phyloP scores from a whole-genome alignment of 2,797 vertebrate genomes.

The Octomys mimax region DNA sequence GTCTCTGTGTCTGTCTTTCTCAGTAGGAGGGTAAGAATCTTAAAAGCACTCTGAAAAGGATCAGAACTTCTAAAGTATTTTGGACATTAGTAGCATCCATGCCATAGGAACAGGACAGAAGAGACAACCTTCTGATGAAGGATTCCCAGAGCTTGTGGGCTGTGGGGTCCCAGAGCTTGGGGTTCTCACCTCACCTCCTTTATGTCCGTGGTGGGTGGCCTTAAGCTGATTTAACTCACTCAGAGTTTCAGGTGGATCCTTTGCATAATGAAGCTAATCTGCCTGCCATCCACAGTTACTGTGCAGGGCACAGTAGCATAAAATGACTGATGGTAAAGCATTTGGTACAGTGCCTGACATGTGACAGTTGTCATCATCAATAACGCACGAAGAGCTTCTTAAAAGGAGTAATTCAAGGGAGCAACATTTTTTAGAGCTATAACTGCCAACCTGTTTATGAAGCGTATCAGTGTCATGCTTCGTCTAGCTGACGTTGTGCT shows the following conservation, averaged over 20 bases:
- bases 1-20: background rate
- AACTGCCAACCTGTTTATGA: background rate
- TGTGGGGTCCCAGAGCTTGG: background rate
- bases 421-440: background rate
- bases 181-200: background rate
- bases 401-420: conserved; percentile 18
- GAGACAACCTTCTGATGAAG: rapidly evolving
- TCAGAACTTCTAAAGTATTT: background rate
- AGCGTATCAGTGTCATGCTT: background rate
- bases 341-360: conserved; percentile 27
- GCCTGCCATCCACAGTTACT: conserved; percentile 2
- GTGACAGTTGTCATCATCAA: conserved; percentile 34
- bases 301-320: background rate
- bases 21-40: background rate
- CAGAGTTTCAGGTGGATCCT: background rate
- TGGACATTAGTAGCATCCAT: background rate
- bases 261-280: conserved; percentile 26
- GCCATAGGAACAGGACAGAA: background rate
- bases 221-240: background rate
- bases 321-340: conserved; percentile 29
- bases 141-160: background rate
- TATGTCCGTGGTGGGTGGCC: rapidly evolving
- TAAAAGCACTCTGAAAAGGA: background rate
- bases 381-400: conserved; percentile 25
- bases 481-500: background rate